Evolutionary conservation across 2,888 invertebrate species (phyloP).

Genomic region (Mesorhabditis belari): DNA sequence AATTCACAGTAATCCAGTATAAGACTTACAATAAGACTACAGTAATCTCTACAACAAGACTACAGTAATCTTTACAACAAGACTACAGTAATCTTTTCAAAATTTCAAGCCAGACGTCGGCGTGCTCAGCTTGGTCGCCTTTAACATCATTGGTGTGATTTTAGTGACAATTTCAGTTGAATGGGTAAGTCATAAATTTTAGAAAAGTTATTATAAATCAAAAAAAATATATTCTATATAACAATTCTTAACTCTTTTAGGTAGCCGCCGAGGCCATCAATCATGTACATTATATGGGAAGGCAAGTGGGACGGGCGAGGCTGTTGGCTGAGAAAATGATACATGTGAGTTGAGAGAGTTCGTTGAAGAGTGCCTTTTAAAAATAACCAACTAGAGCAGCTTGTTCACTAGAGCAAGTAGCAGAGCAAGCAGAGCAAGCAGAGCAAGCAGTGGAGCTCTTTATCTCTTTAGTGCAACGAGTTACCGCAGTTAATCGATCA

Average conservation of each 20-base stretch:
- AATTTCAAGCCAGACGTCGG: constrained; percentile 33
- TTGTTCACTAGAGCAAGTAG: too few relatives aligned
- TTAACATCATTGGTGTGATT: constrained; percentile 29
- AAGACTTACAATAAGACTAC: too few relatives aligned
- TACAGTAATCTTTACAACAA: too few relatives aligned
- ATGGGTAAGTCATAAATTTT: background rate
- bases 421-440: too few relatives aligned
- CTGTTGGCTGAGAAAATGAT: constrained; percentile 34
- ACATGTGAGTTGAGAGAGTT: constrained; percentile 14
- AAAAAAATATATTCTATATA: background rate
- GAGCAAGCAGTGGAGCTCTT: too few relatives aligned
- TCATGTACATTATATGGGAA: constrained; percentile 35
- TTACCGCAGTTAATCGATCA: too few relatives aligned
- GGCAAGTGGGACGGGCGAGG: constrained; percentile 32
- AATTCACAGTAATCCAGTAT: too few relatives aligned
- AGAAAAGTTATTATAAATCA: background rate
- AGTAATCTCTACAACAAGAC: too few relatives aligned
- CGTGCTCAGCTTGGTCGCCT: constrained; percentile 26
- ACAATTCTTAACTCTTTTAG: constrained; percentile 5
- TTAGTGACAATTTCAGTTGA: constrained; percentile 35
- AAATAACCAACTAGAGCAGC: too few relatives aligned
- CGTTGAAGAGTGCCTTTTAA: too few relatives aligned
- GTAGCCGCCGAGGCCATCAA: constrained; percentile 36
- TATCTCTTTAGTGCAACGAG: too few relatives aligned
- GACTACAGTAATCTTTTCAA: too few relatives aligned